Evolutionary conservation across 2,888 invertebrate genomes (phyloP).

Genomic region (Antheraea assamensis): DNA sequence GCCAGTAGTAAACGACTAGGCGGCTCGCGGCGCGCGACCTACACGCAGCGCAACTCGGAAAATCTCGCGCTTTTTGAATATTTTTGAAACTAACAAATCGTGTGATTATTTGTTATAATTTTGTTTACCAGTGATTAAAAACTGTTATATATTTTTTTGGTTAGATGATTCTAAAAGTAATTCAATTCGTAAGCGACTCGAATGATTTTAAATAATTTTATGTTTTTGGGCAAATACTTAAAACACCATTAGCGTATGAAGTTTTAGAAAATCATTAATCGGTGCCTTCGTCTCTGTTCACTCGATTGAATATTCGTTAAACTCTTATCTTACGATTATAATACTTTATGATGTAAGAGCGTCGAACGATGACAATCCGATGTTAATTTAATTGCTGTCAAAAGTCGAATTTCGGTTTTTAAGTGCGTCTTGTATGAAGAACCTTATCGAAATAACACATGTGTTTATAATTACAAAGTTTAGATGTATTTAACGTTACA

Average conservation of each 20-base stretch:
- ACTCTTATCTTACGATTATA: conserved; percentile 60
- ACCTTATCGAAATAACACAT: conserved; percentile 27
- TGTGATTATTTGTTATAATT: neutral
- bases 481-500: conserved; percentile 18
- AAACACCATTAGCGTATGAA: conserved; percentile 20
- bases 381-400: conserved; percentile 73
- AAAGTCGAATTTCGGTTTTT: conserved; percentile 40
- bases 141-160: neutral
- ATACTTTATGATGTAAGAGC: conserved; percentile 63
- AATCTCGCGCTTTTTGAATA: conserved; percentile 31
- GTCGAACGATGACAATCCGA: conserved; percentile 58
- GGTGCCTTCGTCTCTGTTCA: conserved; percentile 40
- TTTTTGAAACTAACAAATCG: neutral
- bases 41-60: conserved; percentile 56
- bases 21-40: conserved; percentile 54
- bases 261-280: conserved; percentile 36
- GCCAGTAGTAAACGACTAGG: conserved; percentile 69
- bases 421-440: conserved; percentile 36
- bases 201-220: conserved; percentile 2
- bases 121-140: conserved; percentile 1
- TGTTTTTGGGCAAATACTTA: conserved; percentile 2
- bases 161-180: neutral
- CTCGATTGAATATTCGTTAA: conserved; percentile 66
- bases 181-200: neutral
- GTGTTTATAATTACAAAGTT: conserved; percentile 22